Percentiles rank a stretch among this genome's conserved stretches.
Conservation (phyloP, 1,140 invertebrate species). For the Campoletis sonorensis region DNA sequence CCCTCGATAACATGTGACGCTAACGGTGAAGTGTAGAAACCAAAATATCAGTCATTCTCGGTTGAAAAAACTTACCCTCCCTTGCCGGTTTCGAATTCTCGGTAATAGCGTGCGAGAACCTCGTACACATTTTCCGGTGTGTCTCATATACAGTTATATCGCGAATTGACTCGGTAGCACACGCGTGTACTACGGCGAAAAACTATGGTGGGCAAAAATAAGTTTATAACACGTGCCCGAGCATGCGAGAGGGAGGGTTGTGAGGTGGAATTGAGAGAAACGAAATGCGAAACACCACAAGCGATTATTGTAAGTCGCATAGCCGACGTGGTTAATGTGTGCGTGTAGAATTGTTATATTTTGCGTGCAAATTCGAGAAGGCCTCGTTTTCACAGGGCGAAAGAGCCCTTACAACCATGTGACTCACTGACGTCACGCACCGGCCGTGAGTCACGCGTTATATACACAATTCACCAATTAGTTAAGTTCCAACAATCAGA, state of each 20-base stretch:
- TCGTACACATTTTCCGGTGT: slow-evolving; percentile 49
- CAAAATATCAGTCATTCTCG: background rate
- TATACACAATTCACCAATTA: slow-evolving; percentile 70
- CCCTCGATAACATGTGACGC: too few relatives aligned
- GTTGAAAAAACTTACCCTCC: background rate
- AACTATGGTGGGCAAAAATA: background rate
- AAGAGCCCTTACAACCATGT: slow-evolving; percentile 18
- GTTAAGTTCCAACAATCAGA: slow-evolving; percentile 69
- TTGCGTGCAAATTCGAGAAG: slow-evolving; percentile 33
- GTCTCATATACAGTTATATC: background rate
- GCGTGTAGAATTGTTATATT: background rate
- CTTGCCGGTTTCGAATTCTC: slow-evolving; percentile 40
- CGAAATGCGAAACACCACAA: slow-evolving; percentile 19
- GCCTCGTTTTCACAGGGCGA: slow-evolving; percentile 12
- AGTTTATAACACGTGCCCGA: slow-evolving; percentile 19
- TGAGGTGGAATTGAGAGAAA: background rate
- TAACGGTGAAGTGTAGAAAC: too few relatives aligned
- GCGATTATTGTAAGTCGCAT: background rate
- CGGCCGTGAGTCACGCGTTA: slow-evolving; percentile 56
- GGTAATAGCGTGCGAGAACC: slow-evolving; percentile 49
- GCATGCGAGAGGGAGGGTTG: slow-evolving; percentile 4
- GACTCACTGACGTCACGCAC: slow-evolving; percentile 42
- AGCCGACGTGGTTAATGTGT: background rate
- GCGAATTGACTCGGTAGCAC: background rate
- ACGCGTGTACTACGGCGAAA: background rate